Evolutionary conservation across 92 coral and sea anemone genomes (phyloP).

Genomic region (Phymanthus crucifer): DNA sequence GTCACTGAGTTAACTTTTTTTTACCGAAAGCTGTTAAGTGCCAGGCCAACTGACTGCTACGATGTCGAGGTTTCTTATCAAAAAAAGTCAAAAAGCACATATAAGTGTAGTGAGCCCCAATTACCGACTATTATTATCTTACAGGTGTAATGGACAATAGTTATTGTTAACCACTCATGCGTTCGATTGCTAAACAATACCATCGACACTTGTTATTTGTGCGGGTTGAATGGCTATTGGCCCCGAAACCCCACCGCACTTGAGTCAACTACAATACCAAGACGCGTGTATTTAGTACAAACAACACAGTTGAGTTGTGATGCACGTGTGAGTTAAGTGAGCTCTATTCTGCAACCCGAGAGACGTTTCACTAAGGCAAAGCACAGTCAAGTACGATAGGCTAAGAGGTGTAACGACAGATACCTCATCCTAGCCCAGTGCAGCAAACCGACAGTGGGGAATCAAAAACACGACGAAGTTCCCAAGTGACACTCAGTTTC

Average conservation of each 20-base stretch:
- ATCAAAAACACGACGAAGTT: not conserved
- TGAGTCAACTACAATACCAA: slow-evolving; percentile 45
- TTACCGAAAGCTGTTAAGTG: slow-evolving; percentile 14
- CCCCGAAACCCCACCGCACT: slow-evolving; percentile 47
- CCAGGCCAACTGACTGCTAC: not conserved
- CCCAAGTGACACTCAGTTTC: not conserved
- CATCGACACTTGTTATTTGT: slow-evolving; percentile 66
- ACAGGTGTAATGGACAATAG: slow-evolving; percentile 80
- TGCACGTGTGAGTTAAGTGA: slow-evolving; percentile 58
- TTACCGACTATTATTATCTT: slow-evolving; percentile 39
- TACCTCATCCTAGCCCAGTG: not conserved
- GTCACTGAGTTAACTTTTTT: not conserved
- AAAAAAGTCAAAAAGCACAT: slow-evolving; percentile 36
- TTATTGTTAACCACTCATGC: slow-evolving; percentile 55
- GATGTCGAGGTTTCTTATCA: not conserved
- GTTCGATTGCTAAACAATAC: slow-evolving; percentile 68
- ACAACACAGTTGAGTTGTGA: slow-evolving; percentile 55
- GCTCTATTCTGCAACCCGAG: slow-evolving; percentile 37
- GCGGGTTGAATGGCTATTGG: slow-evolving; percentile 51
- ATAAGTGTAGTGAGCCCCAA: slow-evolving; percentile 36
- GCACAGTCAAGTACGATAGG: slow-evolving; percentile 65
- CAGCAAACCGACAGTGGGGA: not conserved
- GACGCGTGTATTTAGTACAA: slow-evolving; percentile 68
- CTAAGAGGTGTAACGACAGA: slow-evolving; percentile 18
- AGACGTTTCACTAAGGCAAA: slow-evolving; percentile 58